A percentile compares a stretch with the other conserved stretches of the same genome.
Evolutionary conservation across 2,888 invertebrate species (phyloP).

Genomic region (Polymixis lichenea): DNA sequence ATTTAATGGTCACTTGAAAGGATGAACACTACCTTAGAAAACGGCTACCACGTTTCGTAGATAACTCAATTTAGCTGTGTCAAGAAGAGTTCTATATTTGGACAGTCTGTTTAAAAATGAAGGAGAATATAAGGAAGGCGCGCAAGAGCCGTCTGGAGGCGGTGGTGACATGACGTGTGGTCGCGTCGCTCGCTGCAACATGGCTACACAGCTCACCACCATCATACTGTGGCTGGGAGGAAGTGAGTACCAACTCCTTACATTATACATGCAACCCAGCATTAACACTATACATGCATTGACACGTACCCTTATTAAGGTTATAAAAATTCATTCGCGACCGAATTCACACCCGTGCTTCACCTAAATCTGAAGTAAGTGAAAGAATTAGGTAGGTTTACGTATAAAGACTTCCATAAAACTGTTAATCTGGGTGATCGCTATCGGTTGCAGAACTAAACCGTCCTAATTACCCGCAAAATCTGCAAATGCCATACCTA

Average conservation of each 20-base stretch:
- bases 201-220: conserved; percentile 84
- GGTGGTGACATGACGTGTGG: conserved; percentile 83
- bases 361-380: not conserved
- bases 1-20: conserved; percentile 72
- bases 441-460: not conserved
- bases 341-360: not conserved
- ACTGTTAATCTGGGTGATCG: not conserved
- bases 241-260: conserved; percentile 79
- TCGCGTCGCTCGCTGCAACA: conserved; percentile 71
- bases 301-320: no score
- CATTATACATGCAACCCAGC: not conserved
- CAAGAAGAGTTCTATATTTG: conserved; percentile 73
- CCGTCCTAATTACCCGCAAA: not conserved
- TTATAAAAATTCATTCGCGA: not conserved
- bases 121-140: conserved; percentile 74
- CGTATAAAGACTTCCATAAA: not conserved
- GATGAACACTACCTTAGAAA: conserved; percentile 67
- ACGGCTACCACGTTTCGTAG: conserved; percentile 63
- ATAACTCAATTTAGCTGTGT: conserved; percentile 74
- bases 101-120: conserved; percentile 79
- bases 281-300: conserved; percentile 12
- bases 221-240: conserved; percentile 86
- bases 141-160: conserved; percentile 75
- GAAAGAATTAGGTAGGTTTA: not conserved
- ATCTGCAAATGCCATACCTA: not conserved